Evolutionary conservation across 1,140 invertebrate species (phyloP), one percentile per base, ranked within the genome.

Genomic region (Adelges cooleyi): DNA sequence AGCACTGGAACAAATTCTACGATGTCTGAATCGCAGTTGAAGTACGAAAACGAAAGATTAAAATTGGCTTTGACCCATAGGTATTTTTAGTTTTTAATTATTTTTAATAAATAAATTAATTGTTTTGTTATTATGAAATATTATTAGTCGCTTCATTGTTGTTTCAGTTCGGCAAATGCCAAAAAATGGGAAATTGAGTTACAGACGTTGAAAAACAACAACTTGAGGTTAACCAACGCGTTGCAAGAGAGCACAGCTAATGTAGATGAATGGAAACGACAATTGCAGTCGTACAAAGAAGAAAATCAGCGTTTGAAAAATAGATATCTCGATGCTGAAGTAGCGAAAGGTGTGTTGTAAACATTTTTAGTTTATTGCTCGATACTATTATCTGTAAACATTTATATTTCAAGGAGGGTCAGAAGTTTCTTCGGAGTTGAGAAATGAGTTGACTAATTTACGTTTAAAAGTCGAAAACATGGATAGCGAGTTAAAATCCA

Each of bases 131-230:
- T 22, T 23, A 27, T 20, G 5, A 1, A 51, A 18, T 38, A 3
- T 48, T 40, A 18, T 27, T n/a, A 17, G 29, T 38, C 8, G 2
- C 22, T 3, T 22, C n/a, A 3, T 68, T 49, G 59, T 65, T 6
- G 38, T 23, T 69, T 54, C 74, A 95, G 92, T 77, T 95, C 92
- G 56, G 88, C 91, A 23, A 96, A 96, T 79, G 92, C 92, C 2
- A 97, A 97, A 77, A 97, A 98, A 75, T 98, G 94, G 94, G 94
- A 98, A 81, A 85, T 97, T 51, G 94, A 98, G 78, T 77, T 98
- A 68, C 87, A 91, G 66, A 96, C 93, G 8, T 78, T 98, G 68
- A 97, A 97, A 78, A 95, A 90, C 71, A 97, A 96, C 75, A 98
- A 98, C 77, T 83, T 89, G 15, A 83, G 93, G 71, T 78, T 98